phyloP scores from a whole-genome alignment of 1,140 invertebrate species.

The Drosophila albomicans region DNA sequence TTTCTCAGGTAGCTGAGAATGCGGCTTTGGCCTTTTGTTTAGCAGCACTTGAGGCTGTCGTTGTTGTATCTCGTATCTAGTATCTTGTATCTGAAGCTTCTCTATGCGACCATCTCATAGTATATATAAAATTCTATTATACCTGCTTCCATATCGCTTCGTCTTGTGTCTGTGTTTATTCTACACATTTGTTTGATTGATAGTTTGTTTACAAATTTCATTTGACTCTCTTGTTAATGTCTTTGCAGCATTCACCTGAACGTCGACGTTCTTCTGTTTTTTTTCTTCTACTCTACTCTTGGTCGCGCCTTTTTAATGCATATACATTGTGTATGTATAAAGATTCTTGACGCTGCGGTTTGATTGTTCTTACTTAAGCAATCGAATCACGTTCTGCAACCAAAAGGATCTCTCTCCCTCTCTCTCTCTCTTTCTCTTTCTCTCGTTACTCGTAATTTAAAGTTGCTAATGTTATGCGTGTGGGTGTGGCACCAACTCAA shows the following conservation, averaged over 20 bases:
- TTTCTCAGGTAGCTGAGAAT: constrained; percentile 50
- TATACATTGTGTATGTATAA: not conserved
- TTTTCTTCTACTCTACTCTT: constrained; percentile 5
- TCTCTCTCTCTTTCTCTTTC: constrained; percentile 4
- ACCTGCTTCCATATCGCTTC: constrained; percentile 22
- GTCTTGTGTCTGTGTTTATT: constrained; percentile 43
- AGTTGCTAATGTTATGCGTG: constrained; percentile 39
- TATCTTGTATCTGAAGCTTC: constrained; percentile 29
- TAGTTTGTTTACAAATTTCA: constrained; percentile 79
- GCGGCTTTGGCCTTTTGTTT: constrained; percentile 22
- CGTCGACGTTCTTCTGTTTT: constrained; percentile 25
- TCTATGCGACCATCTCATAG: constrained; percentile 5
- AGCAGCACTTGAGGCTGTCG: constrained; percentile 53
- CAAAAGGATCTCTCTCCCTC: constrained; percentile 44
- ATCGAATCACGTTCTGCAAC: constrained; percentile 62
- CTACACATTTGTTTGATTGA: constrained; percentile 70
- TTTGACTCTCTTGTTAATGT: constrained; percentile 59
- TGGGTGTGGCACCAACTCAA: constrained; percentile 37
- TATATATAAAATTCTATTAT: not conserved
- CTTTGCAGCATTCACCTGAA: constrained; percentile 49
- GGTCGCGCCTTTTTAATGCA: constrained; percentile 57
- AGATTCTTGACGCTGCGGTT: constrained; percentile 43
- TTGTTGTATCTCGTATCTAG: constrained; percentile 38
- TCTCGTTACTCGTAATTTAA: constrained; percentile 42
- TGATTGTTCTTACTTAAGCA: constrained; percentile 67